Conservation (phyloP, 2,797 vertebrate species). For the Hephaestus fuliginosus region DNA sequence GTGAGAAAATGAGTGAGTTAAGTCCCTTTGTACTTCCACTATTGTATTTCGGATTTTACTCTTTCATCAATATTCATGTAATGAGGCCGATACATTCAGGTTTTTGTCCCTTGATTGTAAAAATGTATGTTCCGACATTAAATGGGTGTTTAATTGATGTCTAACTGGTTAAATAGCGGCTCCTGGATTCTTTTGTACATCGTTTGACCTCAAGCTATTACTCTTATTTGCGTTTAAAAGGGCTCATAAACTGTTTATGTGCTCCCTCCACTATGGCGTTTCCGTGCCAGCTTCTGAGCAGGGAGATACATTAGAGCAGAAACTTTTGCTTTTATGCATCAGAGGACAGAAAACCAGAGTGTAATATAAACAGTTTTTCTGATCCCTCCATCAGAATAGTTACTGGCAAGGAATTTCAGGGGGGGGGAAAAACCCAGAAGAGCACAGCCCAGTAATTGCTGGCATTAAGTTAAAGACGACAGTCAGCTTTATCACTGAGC, state of each 20-base stretch:
- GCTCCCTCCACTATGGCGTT: conserved; percentile 43
- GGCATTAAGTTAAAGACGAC: conserved; percentile 82
- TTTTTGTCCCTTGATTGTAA: conserved; percentile 62
- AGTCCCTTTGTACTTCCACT: conserved; percentile 43
- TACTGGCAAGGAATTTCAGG: conserved; percentile 51
- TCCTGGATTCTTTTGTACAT: conserved; percentile 54
- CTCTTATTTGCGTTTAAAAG: conserved; percentile 69
- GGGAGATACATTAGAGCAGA: conserved; percentile 24
- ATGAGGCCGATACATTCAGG: conserved; percentile 56
- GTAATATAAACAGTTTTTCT: conserved; percentile 45
- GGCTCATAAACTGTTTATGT: conserved; percentile 70
- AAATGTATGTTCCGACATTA: conserved; percentile 61
- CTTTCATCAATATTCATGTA: conserved; percentile 68
- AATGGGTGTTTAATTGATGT: conserved; percentile 64
- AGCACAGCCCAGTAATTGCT: conserved; percentile 73
- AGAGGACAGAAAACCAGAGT: conserved; percentile 32
- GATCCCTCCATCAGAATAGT: conserved; percentile 67
- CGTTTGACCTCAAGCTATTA: conserved; percentile 68
- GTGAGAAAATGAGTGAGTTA: conserved; percentile 35
- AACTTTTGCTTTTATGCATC: conserved; percentile 41
- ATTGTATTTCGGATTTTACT: conserved; percentile 63
- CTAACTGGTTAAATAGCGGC: conserved; percentile 57
- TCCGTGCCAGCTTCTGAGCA: conserved; percentile 36
- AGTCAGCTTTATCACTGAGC: conserved; percentile 76
- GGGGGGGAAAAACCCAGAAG: conserved; percentile 25